Percentiles rank a stretch among this genome's conserved stretches.
Conservation (phyloP, 2,113 vertebrate genomes). For the Hucho hucho region DNA sequence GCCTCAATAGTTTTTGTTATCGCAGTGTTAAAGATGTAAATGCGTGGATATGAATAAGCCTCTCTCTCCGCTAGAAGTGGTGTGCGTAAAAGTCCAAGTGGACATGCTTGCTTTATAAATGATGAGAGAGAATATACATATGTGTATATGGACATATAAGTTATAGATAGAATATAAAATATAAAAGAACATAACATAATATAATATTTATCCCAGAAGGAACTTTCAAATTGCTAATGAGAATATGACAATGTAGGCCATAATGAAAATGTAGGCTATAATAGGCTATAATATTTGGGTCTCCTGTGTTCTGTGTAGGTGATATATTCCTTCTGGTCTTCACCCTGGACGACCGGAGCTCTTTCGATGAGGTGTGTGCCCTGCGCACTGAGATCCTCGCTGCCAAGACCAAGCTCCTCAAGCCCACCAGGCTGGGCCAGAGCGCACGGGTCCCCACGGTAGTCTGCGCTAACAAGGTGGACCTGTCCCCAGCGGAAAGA, state of each 20-base stretch:
- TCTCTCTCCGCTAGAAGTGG: no score
- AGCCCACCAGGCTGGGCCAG: conserved; percentile 37
- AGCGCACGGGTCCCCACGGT: conserved; percentile 60
- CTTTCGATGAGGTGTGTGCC: conserved; percentile 71
- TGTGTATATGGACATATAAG: not conserved
- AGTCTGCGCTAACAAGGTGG: conserved; percentile 76
- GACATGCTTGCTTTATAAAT: no score
- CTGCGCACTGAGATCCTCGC: conserved; percentile 68
- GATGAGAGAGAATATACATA: not conserved
- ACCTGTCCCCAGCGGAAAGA: conserved; percentile 55
- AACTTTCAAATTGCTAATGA: no score
- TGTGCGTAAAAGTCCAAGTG: not conserved
- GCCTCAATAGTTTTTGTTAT: no score
- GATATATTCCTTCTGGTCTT: conserved; percentile 77
- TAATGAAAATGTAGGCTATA: no score
- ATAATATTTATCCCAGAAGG: not conserved
- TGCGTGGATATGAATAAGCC: not conserved
- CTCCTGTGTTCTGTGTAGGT: conserved; percentile 54
- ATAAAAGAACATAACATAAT: not conserved
- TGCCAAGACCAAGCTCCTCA: conserved; percentile 70
- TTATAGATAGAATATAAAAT: not conserved
- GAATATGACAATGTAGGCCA: no score
- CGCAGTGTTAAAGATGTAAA: not conserved
- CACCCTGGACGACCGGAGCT: conserved; percentile 72
- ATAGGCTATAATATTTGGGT: not conserved